These are phyloP conservation scores for Dinomys branickii DNA, from an alignment of 2,113 vertebrate species.

Conservation along the genomic window DNA sequence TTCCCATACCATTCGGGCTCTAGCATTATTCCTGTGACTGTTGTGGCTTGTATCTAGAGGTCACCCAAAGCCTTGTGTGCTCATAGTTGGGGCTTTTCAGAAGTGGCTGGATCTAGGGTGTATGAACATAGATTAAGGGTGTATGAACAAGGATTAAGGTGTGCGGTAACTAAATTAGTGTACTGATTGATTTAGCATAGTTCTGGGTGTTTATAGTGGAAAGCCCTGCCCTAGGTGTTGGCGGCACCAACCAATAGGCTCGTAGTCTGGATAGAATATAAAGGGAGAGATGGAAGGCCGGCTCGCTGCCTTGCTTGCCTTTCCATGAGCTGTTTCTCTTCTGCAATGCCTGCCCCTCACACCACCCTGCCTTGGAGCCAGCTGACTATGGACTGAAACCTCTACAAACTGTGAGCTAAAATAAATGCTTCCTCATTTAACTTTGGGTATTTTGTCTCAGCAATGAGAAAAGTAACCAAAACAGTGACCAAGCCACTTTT, in stretches of 20 bases:
- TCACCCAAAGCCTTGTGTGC: neutral
- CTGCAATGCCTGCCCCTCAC: neutral
- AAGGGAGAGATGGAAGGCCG: neutral
- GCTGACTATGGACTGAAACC: neutral
- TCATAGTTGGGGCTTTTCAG: neutral
- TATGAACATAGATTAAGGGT: neutral
- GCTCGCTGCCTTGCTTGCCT: neutral
- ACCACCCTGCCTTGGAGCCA: neutral
- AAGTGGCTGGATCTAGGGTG: neutral
- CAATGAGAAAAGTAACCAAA: neutral
- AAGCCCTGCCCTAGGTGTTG: neutral
- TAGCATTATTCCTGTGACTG: neutral
- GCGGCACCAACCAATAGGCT: neutral
- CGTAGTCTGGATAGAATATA: neutral
- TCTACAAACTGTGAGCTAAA: neutral
- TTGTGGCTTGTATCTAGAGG: neutral
- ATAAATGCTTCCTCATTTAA: neutral
- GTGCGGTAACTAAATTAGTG: neutral
- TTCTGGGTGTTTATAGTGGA: neutral
- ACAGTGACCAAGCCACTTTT: neutral
- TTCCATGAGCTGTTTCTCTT: neutral
- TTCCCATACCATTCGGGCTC: neutral
- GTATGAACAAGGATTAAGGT: neutral
- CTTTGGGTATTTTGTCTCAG: neutral
- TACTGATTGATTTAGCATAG: neutral